phyloP scores from a whole-genome alignment of 2,888 invertebrate genomes.

The Sinopyrophorus schimmeli region DNA sequence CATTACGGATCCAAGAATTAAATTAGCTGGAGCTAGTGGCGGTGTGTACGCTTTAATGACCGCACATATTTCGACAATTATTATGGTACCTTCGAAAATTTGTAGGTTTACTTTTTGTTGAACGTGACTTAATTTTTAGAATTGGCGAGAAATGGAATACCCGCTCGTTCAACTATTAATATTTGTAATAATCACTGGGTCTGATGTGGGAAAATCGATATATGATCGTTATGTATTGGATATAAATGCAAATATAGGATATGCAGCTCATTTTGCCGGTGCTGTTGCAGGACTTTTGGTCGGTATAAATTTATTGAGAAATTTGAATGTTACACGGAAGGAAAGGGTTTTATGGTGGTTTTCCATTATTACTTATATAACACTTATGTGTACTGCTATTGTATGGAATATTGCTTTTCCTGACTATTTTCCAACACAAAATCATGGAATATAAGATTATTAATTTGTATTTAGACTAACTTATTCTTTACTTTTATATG shows the following conservation, averaged over 20 bases:
- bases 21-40: slow-evolving; percentile 90
- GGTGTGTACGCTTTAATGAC: slow-evolving; percentile 94
- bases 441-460: slow-evolving; percentile 2
- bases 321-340: slow-evolving; percentile 64
- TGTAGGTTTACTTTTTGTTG: too few species aligned
- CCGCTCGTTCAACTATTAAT: slow-evolving; percentile 82
- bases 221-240: slow-evolving; percentile 81
- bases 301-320: slow-evolving; percentile 66
- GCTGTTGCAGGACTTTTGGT: slow-evolving; percentile 79
- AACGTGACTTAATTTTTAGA: too few species aligned
- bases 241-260: slow-evolving; percentile 79
- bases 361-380: slow-evolving; percentile 57
- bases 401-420: slow-evolving; percentile 58
- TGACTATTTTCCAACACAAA: slow-evolving; percentile 46
- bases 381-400: slow-evolving; percentile 59
- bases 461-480: too few species aligned
- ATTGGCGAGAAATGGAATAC: slow-evolving; percentile 97
- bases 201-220: slow-evolving; percentile 88
- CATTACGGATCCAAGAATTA: slow-evolving; percentile 76
- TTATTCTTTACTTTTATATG: too few species aligned
- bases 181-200: slow-evolving; percentile 76
- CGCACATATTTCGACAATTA: slow-evolving; percentile 89
- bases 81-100: slow-evolving; percentile 71
- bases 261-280: slow-evolving; percentile 92
- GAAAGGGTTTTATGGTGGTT: slow-evolving; percentile 64